These are phyloP conservation scores for Sturmia bella DNA, from an alignment of 2,888 invertebrate genomes.

Conservation along the genomic window DNA sequence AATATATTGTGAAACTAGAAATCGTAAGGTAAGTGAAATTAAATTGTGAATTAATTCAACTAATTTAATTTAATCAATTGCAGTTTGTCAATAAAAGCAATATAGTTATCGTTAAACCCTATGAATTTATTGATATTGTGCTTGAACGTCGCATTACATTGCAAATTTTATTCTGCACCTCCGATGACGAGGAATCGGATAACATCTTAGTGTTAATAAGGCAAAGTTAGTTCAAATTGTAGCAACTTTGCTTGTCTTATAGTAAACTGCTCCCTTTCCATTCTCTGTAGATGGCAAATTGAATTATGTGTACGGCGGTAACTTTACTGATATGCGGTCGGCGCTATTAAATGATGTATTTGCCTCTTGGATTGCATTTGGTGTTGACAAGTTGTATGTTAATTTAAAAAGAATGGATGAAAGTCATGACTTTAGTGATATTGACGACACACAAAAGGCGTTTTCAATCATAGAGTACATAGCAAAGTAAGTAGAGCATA, in stretches of 20 bases:
- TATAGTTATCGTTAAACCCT: conserved; percentile 56
- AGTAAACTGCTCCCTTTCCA: background rate
- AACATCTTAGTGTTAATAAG: conserved; percentile 65
- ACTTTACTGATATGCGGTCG: conserved; percentile 59
- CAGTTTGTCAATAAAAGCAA: conserved; percentile 51
- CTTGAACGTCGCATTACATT: conserved; percentile 40
- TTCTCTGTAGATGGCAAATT: conserved; percentile 59
- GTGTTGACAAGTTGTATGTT: conserved; percentile 66
- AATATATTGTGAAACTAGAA: conserved; percentile 41
- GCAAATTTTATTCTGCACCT: conserved; percentile 62
- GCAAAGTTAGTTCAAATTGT: conserved; percentile 54
- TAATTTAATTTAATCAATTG: conserved; percentile 11
- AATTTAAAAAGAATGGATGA: conserved; percentile 64
- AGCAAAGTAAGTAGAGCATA: conserved; percentile 36
- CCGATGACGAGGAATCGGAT: conserved; percentile 54
- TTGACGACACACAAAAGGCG: conserved; percentile 45
- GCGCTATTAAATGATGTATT: conserved; percentile 66
- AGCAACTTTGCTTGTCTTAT: background rate
- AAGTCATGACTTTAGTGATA: conserved; percentile 45
- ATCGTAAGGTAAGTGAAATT: conserved; percentile 48
- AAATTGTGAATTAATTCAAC: background rate
- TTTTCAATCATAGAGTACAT: conserved; percentile 31
- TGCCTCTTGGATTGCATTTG: conserved; percentile 58
- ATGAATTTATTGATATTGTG: conserved; percentile 52
- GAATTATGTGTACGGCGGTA: conserved; percentile 70